Evolutionary conservation across 2,113 vertebrate species (phyloP).

Genomic region (Platycercus adscitus): DNA sequence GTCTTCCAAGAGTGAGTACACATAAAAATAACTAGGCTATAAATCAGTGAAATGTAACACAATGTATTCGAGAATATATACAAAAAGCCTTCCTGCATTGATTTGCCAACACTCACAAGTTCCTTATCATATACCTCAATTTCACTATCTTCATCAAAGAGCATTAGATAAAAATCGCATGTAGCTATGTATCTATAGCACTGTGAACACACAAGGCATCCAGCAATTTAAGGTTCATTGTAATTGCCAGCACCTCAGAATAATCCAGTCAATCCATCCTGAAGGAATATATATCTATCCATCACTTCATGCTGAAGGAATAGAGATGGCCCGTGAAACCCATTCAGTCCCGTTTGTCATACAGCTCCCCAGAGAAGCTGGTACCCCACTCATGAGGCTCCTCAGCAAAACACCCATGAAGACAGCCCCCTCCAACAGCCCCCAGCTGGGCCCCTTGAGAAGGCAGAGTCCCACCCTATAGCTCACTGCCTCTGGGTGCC

Average conservation of each 20-base stretch:
- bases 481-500: no score
- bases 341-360: not conserved
- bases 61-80: not conserved
- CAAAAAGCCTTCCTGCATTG: not conserved
- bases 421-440: not conserved
- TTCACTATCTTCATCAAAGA: not conserved
- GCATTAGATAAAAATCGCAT: not conserved
- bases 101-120: not conserved
- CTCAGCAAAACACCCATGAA: not conserved
- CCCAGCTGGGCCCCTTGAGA: not conserved
- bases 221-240: not conserved
- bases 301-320: not conserved
- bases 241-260: not conserved
- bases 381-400: fast-evolving
- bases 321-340: not conserved
- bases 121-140: not conserved
- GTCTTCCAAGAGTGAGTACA: not conserved
- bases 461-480: not conserved
- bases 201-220: not conserved
- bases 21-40: not conserved
- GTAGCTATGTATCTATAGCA: not conserved
- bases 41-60: not conserved
- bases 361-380: not conserved
- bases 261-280: not conserved
- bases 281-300: not conserved